phyloP scores from a whole-genome alignment of 2,113 vertebrate genomes.

The Platysteira castanea region DNA sequence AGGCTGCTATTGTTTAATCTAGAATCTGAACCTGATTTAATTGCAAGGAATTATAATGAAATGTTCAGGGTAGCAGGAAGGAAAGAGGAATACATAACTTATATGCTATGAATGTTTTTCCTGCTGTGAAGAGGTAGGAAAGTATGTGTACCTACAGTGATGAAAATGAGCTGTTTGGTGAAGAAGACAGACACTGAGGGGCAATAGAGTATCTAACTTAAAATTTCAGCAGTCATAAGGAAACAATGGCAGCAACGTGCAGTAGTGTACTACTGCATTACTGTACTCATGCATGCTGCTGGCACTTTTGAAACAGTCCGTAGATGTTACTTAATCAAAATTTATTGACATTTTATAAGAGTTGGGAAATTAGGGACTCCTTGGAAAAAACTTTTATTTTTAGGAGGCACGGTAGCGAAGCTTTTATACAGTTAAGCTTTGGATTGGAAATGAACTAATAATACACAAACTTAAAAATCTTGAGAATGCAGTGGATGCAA shows the following conservation, averaged over 20 bases:
- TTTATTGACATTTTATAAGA: not conserved
- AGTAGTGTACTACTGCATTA: not conserved
- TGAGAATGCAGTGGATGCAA: not conserved
- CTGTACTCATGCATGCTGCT: not conserved
- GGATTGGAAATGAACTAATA: not conserved
- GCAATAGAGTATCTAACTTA: not conserved
- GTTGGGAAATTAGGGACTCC: not conserved
- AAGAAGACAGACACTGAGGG: not conserved
- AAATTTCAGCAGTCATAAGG: not conserved
- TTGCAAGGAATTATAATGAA: not conserved
- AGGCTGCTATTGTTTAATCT: not conserved
- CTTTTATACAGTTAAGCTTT: not conserved
- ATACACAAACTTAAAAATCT: not conserved
- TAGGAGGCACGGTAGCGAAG: not conserved
- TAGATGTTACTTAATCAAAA: not conserved
- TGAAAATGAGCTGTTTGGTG: not conserved
- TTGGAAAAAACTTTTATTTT: accelerated
- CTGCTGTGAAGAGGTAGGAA: not conserved
- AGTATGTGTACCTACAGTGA: not conserved
- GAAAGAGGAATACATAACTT: not conserved
- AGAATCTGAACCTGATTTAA: not conserved
- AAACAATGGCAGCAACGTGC: not conserved
- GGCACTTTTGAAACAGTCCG: not conserved
- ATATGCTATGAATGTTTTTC: not conserved
- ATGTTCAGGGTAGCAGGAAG: not conserved